Conservation (phyloP, 2,113 vertebrate species). For the Bos indicus region DNA sequence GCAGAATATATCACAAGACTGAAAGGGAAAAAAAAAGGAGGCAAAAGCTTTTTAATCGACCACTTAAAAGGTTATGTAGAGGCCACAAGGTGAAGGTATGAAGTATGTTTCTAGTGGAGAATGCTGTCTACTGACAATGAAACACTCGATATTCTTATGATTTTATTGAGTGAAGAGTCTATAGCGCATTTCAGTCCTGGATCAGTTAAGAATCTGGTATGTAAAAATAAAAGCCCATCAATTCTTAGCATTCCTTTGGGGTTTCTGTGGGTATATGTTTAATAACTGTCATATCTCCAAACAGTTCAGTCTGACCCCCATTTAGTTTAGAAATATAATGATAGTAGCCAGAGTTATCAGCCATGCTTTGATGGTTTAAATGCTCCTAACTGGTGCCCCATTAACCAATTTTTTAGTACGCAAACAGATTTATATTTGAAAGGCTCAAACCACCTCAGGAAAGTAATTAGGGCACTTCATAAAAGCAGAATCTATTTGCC, state of each 20-base stretch:
- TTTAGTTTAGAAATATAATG: background rate
- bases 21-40: background rate
- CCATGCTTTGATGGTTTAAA: background rate
- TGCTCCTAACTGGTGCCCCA: background rate
- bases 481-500: background rate
- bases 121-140: background rate
- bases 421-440: background rate
- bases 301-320: background rate
- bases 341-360: background rate
- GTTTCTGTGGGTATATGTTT: background rate
- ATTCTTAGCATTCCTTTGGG: background rate
- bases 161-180: background rate
- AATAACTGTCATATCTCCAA: constrained; percentile 5
- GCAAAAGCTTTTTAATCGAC: background rate
- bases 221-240: constrained; percentile 27
- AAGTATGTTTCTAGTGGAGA: background rate
- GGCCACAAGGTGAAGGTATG: background rate
- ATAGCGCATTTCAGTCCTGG: background rate
- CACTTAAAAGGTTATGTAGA: background rate
- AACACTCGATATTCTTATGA: background rate
- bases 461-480: background rate
- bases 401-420: background rate
- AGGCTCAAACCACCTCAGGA: background rate
- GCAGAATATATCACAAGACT: background rate
- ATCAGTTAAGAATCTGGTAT: background rate